Conservation (phyloP, 2,888 invertebrate genomes). For the Deladenus siricidicola region DNA sequence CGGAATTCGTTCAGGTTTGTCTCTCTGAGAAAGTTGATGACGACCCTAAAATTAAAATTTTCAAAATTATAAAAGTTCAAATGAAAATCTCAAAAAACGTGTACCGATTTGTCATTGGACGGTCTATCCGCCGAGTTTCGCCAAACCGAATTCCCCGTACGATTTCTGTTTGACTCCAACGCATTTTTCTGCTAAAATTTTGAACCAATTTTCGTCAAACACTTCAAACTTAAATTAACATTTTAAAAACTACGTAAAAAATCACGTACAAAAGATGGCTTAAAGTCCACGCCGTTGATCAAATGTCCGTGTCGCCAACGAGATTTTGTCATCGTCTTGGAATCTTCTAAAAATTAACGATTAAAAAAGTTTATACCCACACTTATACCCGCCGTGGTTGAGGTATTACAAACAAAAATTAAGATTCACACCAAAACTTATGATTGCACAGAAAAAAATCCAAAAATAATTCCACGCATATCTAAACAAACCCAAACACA, state of each 20-base stretch:
- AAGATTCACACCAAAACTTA: too few species aligned
- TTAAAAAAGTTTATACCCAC: too few species aligned
- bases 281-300: conserved; percentile 32
- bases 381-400: too few species aligned
- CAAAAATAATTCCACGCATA: neutral
- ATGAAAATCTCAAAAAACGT: neutral
- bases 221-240: neutral
- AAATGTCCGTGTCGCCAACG: conserved; percentile 7
- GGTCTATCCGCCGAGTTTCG: neutral
- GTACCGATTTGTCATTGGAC: neutral
- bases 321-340: neutral
- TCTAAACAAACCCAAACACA: too few species aligned
- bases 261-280: conserved; percentile 38
- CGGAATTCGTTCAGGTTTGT: conserved; percentile 39
- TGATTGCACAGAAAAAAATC: too few species aligned
- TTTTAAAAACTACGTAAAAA: neutral
- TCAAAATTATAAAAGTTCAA: neutral
- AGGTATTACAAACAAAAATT: too few species aligned
- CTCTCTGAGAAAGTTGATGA: conserved; percentile 20
- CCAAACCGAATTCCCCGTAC: conserved; percentile 8
- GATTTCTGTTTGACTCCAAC: conserved; percentile 13
- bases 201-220: neutral
- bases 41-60: conserved; percentile 3
- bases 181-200: conserved; percentile 19
- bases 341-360: conserved; percentile 7